Evolutionary conservation across 2,113 vertebrate species (phyloP).

Genomic region (Antechinus flavipes): DNA sequence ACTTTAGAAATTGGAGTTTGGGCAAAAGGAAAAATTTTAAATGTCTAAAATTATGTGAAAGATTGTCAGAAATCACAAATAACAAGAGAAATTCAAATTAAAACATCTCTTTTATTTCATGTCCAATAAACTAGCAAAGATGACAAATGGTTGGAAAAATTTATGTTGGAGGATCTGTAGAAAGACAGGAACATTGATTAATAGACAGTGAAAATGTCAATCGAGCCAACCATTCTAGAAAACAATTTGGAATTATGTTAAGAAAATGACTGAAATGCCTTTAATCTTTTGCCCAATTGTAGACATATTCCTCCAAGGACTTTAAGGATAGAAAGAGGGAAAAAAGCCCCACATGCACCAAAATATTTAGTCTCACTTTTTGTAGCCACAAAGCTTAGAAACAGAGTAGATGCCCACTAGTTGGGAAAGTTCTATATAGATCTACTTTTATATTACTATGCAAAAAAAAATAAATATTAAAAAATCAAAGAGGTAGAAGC

Average conservation of each 20-base stretch:
- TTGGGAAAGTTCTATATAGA: not conserved
- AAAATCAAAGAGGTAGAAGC: not conserved
- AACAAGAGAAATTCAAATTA: not conserved
- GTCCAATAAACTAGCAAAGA: not conserved
- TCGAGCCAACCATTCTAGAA: not conserved
- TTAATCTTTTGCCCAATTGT: not conserved
- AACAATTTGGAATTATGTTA: not conserved
- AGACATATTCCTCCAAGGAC: not conserved
- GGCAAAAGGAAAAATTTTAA: not conserved
- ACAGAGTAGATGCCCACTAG: no score
- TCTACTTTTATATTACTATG: not conserved
- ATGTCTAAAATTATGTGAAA: not conserved
- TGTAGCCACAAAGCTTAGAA: no score
- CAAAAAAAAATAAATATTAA: not conserved
- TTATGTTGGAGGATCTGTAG: not conserved
- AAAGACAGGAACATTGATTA: not conserved
- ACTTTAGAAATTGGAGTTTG: not conserved
- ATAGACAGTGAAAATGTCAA: not conserved
- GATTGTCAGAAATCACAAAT: not conserved
- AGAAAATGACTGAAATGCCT: not conserved
- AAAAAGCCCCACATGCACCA: not conserved
- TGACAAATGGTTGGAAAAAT: not conserved
- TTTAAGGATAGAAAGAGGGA: not conserved
- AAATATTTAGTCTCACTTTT: not conserved
- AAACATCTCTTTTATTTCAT: not conserved